Conservation (phyloP, 2,888 invertebrate genomes). For the Phlogophora meticulosa region DNA sequence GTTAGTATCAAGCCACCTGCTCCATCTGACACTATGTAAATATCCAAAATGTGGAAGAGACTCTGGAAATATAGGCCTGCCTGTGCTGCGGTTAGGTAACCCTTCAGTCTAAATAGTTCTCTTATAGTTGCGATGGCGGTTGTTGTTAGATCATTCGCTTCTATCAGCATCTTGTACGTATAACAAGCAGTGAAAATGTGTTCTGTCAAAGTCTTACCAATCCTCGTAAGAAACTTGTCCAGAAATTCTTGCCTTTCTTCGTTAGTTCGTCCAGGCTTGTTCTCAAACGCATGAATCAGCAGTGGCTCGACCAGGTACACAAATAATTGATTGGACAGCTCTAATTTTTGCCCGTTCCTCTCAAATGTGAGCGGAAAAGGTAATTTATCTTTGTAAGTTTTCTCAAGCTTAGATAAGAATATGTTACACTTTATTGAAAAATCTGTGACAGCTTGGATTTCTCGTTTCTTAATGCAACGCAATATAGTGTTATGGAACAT, state of each 20-base stretch:
- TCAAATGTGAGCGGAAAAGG: constrained; percentile 65
- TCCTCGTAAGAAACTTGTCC: constrained; percentile 57
- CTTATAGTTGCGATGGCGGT: constrained; percentile 61
- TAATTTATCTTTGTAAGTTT: constrained; percentile 39
- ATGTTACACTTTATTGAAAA: constrained; percentile 66
- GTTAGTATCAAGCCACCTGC: constrained; percentile 62
- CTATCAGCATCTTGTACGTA: constrained; percentile 57
- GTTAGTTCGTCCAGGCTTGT: constrained; percentile 15
- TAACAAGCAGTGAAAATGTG: constrained; percentile 66
- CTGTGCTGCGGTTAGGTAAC: constrained; percentile 66
- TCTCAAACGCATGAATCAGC: constrained; percentile 48
- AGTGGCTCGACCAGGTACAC: constrained; percentile 66
- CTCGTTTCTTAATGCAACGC: constrained; percentile 63
- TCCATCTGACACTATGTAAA: constrained; percentile 67
- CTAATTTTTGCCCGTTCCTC: constrained; percentile 68
- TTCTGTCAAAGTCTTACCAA: constrained; percentile 63
- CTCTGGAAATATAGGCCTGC: constrained; percentile 71
- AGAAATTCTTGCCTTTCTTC: constrained; percentile 44
- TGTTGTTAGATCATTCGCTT: constrained; percentile 54
- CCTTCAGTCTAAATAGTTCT: constrained; percentile 68
- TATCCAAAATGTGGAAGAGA: constrained; percentile 69
- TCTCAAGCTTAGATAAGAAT: constrained; percentile 69
- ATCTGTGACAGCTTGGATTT: constrained; percentile 60
- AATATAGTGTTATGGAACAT: constrained; percentile 62
- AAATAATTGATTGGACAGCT: constrained; percentile 69